Conservation (phyloP, 2,888 invertebrate genomes). For the Helleia helle region DNA sequence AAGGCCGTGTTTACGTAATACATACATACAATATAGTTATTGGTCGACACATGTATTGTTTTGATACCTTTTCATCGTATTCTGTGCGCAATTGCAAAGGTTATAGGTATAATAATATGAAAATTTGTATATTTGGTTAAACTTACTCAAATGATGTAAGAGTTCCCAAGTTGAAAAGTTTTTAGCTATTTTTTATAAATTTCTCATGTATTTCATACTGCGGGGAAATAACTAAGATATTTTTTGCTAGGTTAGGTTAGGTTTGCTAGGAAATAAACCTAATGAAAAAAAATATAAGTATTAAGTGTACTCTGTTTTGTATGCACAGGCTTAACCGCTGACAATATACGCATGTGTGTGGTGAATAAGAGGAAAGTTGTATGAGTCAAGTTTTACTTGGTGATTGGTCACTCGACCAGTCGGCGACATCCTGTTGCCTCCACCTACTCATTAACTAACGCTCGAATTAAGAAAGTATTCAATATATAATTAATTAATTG, state of each 20-base stretch:
- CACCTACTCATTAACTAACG: constrained; percentile 1
- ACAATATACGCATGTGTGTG: constrained; percentile 24
- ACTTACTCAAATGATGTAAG: too few species aligned
- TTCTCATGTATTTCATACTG: too few species aligned
- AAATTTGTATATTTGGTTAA: too few species aligned
- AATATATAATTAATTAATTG: too few species aligned
- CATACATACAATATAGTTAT: neutral
- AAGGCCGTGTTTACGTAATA: constrained; percentile 8
- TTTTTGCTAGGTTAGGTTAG: too few species aligned
- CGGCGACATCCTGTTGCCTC: constrained; percentile 11
- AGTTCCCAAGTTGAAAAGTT: too few species aligned
- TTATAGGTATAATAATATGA: too few species aligned
- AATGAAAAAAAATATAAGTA: too few species aligned
- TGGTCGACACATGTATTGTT: neutral
- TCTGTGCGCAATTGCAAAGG: too few species aligned
- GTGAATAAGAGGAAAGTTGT: constrained; percentile 40
- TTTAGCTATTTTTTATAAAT: too few species aligned
- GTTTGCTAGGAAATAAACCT: too few species aligned
- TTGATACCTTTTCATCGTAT: neutral
- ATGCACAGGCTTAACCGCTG: constrained; percentile 21
- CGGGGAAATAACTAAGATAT: too few species aligned
- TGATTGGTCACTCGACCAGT: constrained; percentile 12
- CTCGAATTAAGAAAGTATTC: neutral
- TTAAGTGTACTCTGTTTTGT: constrained; percentile 10
- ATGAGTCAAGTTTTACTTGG: constrained; percentile 18